Evolutionary conservation across 2,888 invertebrate genomes (phyloP).

Genomic region (Tineola bisselliella): DNA sequence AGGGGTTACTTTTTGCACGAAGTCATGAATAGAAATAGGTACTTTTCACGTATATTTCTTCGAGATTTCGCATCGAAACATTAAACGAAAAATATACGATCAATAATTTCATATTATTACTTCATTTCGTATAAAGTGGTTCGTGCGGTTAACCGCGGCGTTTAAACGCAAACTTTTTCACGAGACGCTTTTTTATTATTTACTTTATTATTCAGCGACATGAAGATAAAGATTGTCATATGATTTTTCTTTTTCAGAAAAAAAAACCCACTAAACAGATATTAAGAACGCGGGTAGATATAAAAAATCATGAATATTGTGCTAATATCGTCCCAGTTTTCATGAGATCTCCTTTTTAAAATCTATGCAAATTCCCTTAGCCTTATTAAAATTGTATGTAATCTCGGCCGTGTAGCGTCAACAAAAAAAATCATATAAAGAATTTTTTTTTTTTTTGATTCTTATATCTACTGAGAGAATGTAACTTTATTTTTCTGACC

Average conservation of each 20-base stretch:
- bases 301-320: neutral
- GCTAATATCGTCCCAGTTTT: slow-evolving; percentile 12
- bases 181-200: neutral
- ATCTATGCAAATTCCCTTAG: slow-evolving; percentile 14
- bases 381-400: slow-evolving; percentile 15
- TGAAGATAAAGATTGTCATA: neutral
- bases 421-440: neutral
- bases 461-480: no score
- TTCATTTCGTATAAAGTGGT: neutral
- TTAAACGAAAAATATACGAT: neutral
- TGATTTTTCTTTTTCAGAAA: no score
- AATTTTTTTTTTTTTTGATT: no score
- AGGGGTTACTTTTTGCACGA: neutral
- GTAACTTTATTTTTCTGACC: no score
- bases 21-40: neutral
- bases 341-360: slow-evolving; percentile 14
- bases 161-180: no score
- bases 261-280: neutral
- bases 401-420: slow-evolving; percentile 10
- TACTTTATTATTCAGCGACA: neutral
- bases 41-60: neutral
- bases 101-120: neutral
- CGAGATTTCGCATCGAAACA: neutral
- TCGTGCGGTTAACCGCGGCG: no score
- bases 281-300: neutral